A percentile compares a stretch with the other conserved stretches of the same genome.
Conservation (phyloP, 2,113 vertebrate species). For the Zosterops japonicus region DNA sequence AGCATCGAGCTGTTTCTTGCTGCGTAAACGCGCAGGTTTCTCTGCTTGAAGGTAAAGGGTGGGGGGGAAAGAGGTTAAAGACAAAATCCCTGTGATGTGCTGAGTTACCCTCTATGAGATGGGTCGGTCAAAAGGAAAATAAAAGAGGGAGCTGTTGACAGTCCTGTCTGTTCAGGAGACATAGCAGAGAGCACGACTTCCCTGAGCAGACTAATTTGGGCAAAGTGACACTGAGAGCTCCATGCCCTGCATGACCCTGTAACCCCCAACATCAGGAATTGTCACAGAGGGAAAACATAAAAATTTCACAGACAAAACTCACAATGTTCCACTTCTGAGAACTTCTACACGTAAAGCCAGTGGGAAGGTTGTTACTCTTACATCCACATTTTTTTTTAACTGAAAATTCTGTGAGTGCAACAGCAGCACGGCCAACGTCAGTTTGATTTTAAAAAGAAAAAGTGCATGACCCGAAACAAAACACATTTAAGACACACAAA, state of each 20-base stretch:
- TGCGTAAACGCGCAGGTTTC: background rate
- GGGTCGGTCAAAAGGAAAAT: background rate
- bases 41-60: background rate
- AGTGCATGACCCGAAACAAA: slow-evolving; percentile 19
- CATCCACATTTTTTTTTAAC: slow-evolving; percentile 48
- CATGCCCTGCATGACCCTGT: fast-evolving
- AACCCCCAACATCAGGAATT: background rate
- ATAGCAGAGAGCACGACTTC: background rate
- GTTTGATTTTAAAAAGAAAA: slow-evolving; percentile 50
- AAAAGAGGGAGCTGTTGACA: background rate
- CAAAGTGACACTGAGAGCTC: background rate
- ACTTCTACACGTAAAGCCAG: background rate
- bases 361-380: slow-evolving; percentile 25
- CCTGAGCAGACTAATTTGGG: background rate
- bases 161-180: background rate
- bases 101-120: background rate
- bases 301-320: background rate
- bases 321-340: background rate
- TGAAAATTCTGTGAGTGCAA: slow-evolving; percentile 45
- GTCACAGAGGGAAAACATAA: background rate
- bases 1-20: background rate
- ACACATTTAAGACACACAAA: slow-evolving; percentile 40
- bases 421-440: slow-evolving; percentile 17
- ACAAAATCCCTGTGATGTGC: background rate
- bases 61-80: fast-evolving